Evolutionary conservation across 2,888 invertebrate genomes (phyloP).

Genomic region (Ferrisia virgata): DNA sequence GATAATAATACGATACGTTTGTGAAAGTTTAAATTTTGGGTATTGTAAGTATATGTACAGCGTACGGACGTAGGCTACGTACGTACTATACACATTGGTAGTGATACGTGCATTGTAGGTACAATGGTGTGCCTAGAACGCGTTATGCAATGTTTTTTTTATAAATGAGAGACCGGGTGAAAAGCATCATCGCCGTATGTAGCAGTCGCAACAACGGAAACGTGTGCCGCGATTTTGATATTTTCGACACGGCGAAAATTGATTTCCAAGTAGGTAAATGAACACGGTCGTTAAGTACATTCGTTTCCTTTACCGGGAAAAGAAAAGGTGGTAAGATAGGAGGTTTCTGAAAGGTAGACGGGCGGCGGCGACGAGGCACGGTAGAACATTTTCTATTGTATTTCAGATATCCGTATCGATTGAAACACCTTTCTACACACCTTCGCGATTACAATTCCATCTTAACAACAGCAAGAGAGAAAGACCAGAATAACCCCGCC

Average conservation of each 20-base stretch:
- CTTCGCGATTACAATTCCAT: constrained; percentile 46
- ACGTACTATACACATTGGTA: background rate
- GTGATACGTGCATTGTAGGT: background rate
- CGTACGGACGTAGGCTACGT: background rate
- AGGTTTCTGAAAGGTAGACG: constrained; percentile 37
- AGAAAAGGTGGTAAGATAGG: constrained; percentile 34
- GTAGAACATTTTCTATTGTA: constrained; percentile 46
- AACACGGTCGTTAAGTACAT: constrained; percentile 32
- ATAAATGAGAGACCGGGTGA: constrained; percentile 2
- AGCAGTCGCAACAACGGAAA: constrained; percentile 20
- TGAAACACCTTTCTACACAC: constrained; percentile 46
- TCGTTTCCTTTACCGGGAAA: constrained; percentile 36
- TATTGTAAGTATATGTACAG: too few species aligned
- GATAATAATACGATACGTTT: too few species aligned
- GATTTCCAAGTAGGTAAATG: constrained; percentile 27
- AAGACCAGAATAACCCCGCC: constrained; percentile 32
- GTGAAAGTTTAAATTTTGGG: too few species aligned
- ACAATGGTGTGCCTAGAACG: background rate
- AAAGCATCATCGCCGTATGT: background rate
- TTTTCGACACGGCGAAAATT: constrained; percentile 18
- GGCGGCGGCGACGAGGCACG: constrained; percentile 30
- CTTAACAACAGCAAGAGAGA: constrained; percentile 34
- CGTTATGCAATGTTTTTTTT: background rate
- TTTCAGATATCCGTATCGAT: constrained; percentile 45
- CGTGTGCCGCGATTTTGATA: constrained; percentile 21